Conservation (phyloP, 1,140 invertebrate genomes). For the Caenorhabditis remanei region DNA sequence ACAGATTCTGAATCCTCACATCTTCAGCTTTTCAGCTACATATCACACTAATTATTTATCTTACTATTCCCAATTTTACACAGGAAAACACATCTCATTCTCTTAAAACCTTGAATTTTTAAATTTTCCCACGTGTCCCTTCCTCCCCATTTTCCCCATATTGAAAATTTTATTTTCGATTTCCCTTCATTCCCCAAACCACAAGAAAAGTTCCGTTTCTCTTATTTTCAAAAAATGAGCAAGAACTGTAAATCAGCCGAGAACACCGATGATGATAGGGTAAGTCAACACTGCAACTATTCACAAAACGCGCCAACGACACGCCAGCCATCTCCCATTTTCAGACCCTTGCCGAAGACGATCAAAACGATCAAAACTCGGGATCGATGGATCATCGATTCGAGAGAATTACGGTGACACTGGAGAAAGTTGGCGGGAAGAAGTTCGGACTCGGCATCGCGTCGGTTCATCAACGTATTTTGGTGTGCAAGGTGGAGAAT, state of each 20-base stretch:
- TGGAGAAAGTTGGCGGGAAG: not conserved
- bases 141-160: too few relatives aligned
- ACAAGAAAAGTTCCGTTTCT: not conserved
- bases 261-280: conserved; percentile 25
- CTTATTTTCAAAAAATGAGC: conserved; percentile 30
- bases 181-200: too few relatives aligned
- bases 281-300: not conserved
- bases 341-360: conserved; percentile 31
- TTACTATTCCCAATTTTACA: too few relatives aligned
- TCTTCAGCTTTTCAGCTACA: too few relatives aligned
- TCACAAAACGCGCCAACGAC: not conserved
- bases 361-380: conserved; percentile 38
- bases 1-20: too few relatives aligned
- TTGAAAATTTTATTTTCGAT: too few relatives aligned
- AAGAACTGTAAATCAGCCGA: not conserved
- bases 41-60: too few relatives aligned
- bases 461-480: conserved; percentile 29
- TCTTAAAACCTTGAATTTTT: too few relatives aligned
- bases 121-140: too few relatives aligned
- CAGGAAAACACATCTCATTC: too few relatives aligned
- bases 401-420: not conserved
- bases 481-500: conserved; percentile 34
- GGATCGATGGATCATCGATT: conserved; percentile 35
- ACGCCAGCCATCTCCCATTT: not conserved
- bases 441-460: conserved; percentile 38